phyloP scores from a whole-genome alignment of 2,113 vertebrate species.

The Periophthalmus modestus region DNA sequence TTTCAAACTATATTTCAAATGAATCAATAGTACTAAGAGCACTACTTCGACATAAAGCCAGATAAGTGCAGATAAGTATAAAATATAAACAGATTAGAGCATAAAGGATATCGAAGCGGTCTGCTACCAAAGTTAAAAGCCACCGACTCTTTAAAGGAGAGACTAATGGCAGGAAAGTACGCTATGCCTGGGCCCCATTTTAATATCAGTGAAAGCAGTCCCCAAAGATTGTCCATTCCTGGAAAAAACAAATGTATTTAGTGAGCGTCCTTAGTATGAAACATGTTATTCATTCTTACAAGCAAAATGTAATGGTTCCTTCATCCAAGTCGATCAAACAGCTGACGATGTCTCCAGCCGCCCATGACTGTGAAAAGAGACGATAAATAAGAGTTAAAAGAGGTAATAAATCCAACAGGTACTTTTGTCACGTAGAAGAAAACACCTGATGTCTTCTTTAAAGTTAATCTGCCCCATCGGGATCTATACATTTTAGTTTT shows the following conservation, averaged over 20 bases:
- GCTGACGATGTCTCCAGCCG: constrained; percentile 96
- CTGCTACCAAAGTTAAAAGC: constrained; percentile 97
- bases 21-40: neutral
- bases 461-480: too few species aligned
- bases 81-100: neutral
- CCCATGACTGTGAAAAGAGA: constrained; percentile 85
- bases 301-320: constrained; percentile 90
- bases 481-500: too few species aligned
- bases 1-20: too few species aligned
- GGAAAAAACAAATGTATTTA: constrained; percentile 27
- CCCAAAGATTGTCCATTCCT: constrained; percentile 95
- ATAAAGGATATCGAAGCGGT: constrained; percentile 95
- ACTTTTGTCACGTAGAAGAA: neutral
- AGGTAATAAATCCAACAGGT: neutral
- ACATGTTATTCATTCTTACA: constrained; percentile 79
- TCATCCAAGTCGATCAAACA: constrained; percentile 96
- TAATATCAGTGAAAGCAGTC: constrained; percentile 90
- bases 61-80: neutral
- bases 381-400: neutral
- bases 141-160: constrained; percentile 97
- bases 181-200: constrained; percentile 89
- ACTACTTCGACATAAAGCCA: neutral
- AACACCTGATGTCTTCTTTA: too few species aligned
- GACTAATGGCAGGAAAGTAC: constrained; percentile 97
- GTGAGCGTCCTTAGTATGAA: neutral